Evolutionary conservation across 2,797 vertebrate genomes (phyloP), one percentile per base, ranked within the genome.

Genomic region (Hoplostethus mediterraneus): DNA sequence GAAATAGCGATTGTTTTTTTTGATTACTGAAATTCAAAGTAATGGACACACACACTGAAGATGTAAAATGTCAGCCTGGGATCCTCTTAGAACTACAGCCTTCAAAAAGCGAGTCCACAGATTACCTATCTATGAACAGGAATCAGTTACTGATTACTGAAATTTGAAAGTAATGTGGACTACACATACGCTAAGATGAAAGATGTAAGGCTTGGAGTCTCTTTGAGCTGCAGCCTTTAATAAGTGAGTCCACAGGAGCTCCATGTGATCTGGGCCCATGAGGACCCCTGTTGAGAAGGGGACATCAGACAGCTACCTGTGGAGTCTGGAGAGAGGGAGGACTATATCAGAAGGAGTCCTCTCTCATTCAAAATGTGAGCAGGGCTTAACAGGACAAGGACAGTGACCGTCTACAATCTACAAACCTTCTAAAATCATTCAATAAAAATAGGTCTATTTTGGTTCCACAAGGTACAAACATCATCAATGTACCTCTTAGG

Each of bases 301-400:
- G 65, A 84, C 81, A 88, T 87, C 91, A 90, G 75, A 87, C 63
- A 63, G 80, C 63, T 67, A 90, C 79, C 83, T 88, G 85, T 78
- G 77, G 85, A 56, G 87, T 58, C 73, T 63, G 71, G 33, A 60
- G 74, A 68, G 53, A 75, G 54, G 30, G 56, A 63, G 61, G 28
- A 1, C 56, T 44, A 66, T 38, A 81, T 81, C 81, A 85, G 49
- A 67, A 68, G 61, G 67, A 64, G 60, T 0, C 7, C 30, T 30
- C 45, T 63, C 77, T 79, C 55, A 79, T 86, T 75, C 31, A 57
- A 68, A 82, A 83, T 77, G 75, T 79, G 76, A 81, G 75, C 77
- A 63, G 78, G 60, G 30, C 52, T 71, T 63, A 71, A 67, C 16
- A 72, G 70, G 30, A 21, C n/a, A 0, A 68, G 67, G 75, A 80